Percentiles rank a stretch among this genome's conserved stretches.
Conservation (phyloP, 2,113 vertebrate genomes). For the Mormoops blainvillei region DNA sequence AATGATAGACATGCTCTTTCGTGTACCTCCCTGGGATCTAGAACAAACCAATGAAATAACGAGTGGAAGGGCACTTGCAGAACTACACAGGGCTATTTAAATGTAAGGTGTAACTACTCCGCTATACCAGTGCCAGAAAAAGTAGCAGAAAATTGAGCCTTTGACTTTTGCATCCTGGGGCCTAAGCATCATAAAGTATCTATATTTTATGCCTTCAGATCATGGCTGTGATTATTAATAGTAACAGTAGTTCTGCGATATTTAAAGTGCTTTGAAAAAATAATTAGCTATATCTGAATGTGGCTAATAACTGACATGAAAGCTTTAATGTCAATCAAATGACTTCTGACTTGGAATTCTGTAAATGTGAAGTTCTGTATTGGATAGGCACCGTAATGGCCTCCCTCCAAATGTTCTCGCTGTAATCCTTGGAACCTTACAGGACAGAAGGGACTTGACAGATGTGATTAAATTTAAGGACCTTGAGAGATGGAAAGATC, state of each 20-base stretch:
- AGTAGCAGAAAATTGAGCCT: not conserved
- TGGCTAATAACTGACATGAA: not conserved
- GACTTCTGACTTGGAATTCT: not conserved
- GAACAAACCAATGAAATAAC: not conserved
- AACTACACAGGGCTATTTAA: not conserved
- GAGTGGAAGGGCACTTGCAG: not conserved
- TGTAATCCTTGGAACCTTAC: not conserved
- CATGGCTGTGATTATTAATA: not conserved
- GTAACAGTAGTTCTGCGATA: not conserved
- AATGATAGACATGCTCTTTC: not conserved
- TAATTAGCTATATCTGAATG: not conserved
- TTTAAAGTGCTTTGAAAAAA: conserved; percentile 39
- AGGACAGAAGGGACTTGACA: not conserved
- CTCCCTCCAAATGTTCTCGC: not conserved
- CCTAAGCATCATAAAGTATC: not conserved
- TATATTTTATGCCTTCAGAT: not conserved
- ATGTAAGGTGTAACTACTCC: not conserved
- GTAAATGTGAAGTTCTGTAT: not conserved
- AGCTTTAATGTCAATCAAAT: not conserved
- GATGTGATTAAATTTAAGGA: not conserved
- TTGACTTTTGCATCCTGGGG: not conserved
- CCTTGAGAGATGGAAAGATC: not conserved
- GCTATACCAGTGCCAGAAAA: not conserved
- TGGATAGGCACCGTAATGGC: not conserved
- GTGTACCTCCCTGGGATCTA: not conserved